Evolutionary conservation across 1,140 invertebrate species (phyloP), one percentile per base, ranked within the genome.

Genomic region (Megalopta genalis): DNA sequence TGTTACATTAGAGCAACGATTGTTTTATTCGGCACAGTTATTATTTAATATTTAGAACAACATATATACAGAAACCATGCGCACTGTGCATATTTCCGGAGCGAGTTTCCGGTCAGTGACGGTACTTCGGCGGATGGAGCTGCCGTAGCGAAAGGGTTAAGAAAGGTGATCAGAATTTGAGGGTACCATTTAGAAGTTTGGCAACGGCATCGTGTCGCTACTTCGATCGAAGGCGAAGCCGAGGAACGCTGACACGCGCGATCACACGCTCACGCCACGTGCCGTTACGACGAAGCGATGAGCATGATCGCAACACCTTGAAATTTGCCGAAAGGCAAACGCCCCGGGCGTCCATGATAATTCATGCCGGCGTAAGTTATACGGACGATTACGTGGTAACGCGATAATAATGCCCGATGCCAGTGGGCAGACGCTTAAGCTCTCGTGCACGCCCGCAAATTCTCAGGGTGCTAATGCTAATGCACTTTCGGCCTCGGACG

Each of bases 361-460:
- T 83, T 81, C 81, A 76, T 81, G 21, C 18, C 23, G 57, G 63
- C n/a, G 65, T 52, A 76, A 75, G 63, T 79, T 79, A 79, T 69
- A 60, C 46, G 46, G 59, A 21, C 79, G 72, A 75, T 83, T 80
- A 79, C 67, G 49, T 42, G 54, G 54, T 77, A 73, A 78, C 49
- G 63, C 39, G 75, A 84, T 84, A 79, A 83, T 66, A 84, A 82
- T 77, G 57, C 68, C 4, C 49, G 32, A 57, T 25, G 63, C 63
- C 68, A 59, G 18, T 46, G 63, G 66, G 68, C 52, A 78, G 23
- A 9, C 54, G 54, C 57, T 9, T 5, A 57, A 25, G 18, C 42
- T 46, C 27, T 54, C 32, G 60, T 23, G 42, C 32, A 57, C 32
- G 57, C 42, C 62, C 32, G 76, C 59, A 46, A 71, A 71, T 52